Evolutionary conservation across 2,113 vertebrate genomes (phyloP).

Genomic region (Ictidomys tridecemlineatus): DNA sequence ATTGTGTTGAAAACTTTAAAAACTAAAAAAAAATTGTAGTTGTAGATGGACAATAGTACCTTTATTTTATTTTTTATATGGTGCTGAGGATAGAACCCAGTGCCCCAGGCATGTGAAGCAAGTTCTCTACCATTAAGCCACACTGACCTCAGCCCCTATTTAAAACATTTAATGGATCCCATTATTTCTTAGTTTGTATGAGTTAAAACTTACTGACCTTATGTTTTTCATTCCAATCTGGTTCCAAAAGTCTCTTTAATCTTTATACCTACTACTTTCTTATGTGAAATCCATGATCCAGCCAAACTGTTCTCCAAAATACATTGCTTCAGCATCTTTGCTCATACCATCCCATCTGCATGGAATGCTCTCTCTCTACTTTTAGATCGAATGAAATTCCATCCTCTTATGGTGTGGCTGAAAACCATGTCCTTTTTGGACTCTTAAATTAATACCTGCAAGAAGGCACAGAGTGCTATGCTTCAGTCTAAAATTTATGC

Average conservation of each 20-base stretch:
- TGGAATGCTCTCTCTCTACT: background rate
- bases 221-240: slow-evolving; percentile 32
- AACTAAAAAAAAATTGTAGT: too few relatives aligned
- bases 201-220: slow-evolving; percentile 40
- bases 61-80: too few relatives aligned
- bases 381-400: slow-evolving; percentile 21
- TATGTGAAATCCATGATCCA: background rate
- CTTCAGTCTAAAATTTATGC: slow-evolving; percentile 50
- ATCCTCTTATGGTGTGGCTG: background rate
- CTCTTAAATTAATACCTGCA: slow-evolving; percentile 46
- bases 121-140: too few relatives aligned
- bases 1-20: background rate
- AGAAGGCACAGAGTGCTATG: slow-evolving; percentile 29
- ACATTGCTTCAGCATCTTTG: background rate
- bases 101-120: too few relatives aligned
- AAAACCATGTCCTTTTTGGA: slow-evolving; percentile 62
- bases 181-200: slow-evolving; percentile 29
- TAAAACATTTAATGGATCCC: background rate
- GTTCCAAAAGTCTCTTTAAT: slow-evolving; percentile 40
- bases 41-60: too few relatives aligned
- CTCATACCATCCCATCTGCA: background rate
- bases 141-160: too few relatives aligned
- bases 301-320: background rate
- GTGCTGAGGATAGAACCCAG: too few relatives aligned
- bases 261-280: background rate